These are phyloP conservation scores for Leptura quadrifasciata DNA, from an alignment of 2,888 invertebrate species.

Conservation along the genomic window DNA sequence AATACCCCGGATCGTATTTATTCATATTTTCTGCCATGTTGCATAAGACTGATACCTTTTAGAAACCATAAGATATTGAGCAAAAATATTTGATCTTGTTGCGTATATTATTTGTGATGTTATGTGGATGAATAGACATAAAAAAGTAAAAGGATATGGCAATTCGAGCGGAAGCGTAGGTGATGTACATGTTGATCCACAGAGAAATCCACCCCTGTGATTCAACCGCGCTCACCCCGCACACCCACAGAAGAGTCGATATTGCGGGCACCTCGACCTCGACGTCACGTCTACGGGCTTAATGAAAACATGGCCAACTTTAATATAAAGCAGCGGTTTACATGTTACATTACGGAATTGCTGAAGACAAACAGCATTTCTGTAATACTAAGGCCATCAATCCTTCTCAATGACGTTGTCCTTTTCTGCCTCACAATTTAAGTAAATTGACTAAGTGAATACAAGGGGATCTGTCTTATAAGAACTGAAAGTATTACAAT, in stretches of 20 bases:
- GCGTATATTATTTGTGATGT: conserved; percentile 5
- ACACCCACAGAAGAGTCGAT: conserved; percentile 50
- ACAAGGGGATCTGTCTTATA: conserved; percentile 22
- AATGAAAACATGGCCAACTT: conserved; percentile 62
- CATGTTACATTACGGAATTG: conserved; percentile 58
- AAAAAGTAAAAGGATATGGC: conserved; percentile 34
- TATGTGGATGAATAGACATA: conserved; percentile 4
- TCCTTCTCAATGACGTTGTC: conserved; percentile 41
- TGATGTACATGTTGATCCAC: conserved; percentile 44
- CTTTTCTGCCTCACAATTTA: conserved; percentile 4
- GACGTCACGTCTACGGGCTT: conserved; percentile 54
- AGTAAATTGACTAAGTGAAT: conserved; percentile 26
- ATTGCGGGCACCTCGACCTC: conserved; percentile 54
- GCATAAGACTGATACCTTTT: not conserved
- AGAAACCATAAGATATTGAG: not conserved
- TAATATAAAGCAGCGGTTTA: conserved; percentile 60
- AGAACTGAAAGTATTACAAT: not conserved
- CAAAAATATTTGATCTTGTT: not conserved
- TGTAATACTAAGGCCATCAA: conserved; percentile 57
- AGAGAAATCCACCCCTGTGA: conserved; percentile 36
- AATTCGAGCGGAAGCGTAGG: conserved; percentile 34
- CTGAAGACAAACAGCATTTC: conserved; percentile 57
- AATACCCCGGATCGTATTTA: too few species aligned
- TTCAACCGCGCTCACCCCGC: not conserved
- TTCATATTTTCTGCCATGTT: not conserved